These are phyloP conservation scores for Fulmarus glacialis DNA, from an alignment of 2,113 vertebrate species.

Conservation along the genomic window DNA sequence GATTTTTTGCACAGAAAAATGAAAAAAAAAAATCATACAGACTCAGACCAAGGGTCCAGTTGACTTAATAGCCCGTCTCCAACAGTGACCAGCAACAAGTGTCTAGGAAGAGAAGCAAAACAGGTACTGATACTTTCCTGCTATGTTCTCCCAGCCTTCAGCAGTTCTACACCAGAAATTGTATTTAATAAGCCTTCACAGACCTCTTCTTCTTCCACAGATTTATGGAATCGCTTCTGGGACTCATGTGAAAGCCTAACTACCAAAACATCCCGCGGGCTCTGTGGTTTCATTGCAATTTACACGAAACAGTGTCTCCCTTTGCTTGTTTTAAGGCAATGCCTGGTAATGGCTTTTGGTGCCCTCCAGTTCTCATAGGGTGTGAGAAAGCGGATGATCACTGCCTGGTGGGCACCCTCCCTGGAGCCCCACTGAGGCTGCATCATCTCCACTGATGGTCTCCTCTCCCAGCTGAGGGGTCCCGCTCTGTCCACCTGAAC, in stretches of 20 bases:
- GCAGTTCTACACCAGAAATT: not conserved
- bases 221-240: not conserved
- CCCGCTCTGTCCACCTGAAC: not conserved
- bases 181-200: not conserved
- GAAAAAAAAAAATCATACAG: not conserved
- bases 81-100: not conserved
- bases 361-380: not conserved
- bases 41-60: not conserved
- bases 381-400: rapidly evolving
- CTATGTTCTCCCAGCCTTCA: not conserved
- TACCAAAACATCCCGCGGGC: rapidly evolving
- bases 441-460: not conserved
- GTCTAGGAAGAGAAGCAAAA: not conserved
- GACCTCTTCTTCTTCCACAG: not conserved
- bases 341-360: not conserved
- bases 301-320: not conserved
- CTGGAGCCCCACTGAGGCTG: not conserved
- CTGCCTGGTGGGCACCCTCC: not conserved
- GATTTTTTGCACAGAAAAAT: not conserved
- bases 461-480: not conserved
- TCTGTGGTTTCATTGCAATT: not conserved
- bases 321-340: not conserved
- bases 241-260: not conserved
- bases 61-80: not conserved
- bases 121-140: not conserved